Evolutionary conservation across 2,113 vertebrate species (phyloP).

Genomic region (Vimba vimba): DNA sequence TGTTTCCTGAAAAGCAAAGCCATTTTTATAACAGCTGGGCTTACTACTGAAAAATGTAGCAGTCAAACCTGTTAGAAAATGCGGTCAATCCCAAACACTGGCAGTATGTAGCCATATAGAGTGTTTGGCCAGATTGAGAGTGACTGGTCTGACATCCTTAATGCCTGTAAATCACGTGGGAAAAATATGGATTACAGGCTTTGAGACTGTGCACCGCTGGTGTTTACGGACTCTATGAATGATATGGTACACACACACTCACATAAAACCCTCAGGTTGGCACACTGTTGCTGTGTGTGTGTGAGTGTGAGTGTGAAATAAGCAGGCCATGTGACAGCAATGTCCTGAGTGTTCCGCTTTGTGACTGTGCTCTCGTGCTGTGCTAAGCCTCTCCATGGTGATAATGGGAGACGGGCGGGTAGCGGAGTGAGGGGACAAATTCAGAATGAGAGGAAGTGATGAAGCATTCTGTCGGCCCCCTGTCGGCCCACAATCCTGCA

Average conservation of each 20-base stretch:
- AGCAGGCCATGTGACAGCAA: conserved; percentile 54
- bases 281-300: conserved; percentile 14
- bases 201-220: not conserved
- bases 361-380: conserved; percentile 67
- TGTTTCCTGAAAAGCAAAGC: not conserved
- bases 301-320: conserved; percentile 52
- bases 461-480: conserved; percentile 64
- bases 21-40: not conserved
- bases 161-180: conserved; percentile 17
- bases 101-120: not conserved
- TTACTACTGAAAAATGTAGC: not conserved
- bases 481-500: conserved; percentile 44
- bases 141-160: conserved; percentile 6
- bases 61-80: conserved; percentile 9
- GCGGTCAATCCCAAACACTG: not conserved
- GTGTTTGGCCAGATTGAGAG: conserved; percentile 1
- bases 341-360: conserved; percentile 69
- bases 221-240: conserved; percentile 11
- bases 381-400: conserved; percentile 71
- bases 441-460: conserved; percentile 66
- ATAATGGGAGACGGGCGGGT: conserved; percentile 66
- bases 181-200: conserved; percentile 19
- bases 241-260: conserved; percentile 5
- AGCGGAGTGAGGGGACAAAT: conserved; percentile 64
- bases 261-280: conserved; percentile 16